Percentiles rank a stretch among this genome's conserved stretches.
Evolutionary conservation across 2,797 vertebrate species (phyloP).

Genomic region (Tadarida brasiliensis): DNA sequence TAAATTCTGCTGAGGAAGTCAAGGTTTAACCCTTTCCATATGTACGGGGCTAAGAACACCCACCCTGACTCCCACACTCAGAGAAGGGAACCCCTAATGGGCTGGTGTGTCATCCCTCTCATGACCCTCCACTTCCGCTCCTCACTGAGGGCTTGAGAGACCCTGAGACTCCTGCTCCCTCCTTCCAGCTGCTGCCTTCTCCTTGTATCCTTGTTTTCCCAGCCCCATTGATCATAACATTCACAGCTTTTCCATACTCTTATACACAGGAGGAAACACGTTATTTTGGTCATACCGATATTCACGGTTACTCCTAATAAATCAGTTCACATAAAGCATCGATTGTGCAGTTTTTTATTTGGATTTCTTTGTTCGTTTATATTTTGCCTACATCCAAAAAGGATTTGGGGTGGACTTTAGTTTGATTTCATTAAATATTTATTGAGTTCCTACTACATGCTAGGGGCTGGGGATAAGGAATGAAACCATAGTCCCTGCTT

Average conservation of each 20-base stretch:
- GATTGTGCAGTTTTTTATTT: constrained; percentile 10
- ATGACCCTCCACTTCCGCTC: background rate
- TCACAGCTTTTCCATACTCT: background rate
- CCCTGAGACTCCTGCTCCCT: background rate
- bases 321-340: background rate
- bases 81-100: background rate
- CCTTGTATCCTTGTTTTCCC: background rate
- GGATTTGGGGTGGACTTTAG: background rate
- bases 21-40: background rate
- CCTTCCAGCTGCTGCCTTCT: background rate
- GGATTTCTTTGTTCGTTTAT: constrained; percentile 3
- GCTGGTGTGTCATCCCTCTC: background rate
- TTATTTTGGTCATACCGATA: background rate
- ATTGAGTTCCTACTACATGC: background rate
- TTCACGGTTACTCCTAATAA: constrained; percentile 20
- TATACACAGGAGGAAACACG: background rate
- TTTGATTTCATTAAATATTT: constrained; percentile 9
- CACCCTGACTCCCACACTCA: background rate
- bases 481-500: background rate
- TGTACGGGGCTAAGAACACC: too few relatives aligned
- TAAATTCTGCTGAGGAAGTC: background rate
- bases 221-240: background rate
- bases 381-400: background rate
- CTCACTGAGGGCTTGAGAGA: background rate
- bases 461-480: background rate